These are phyloP conservation scores for Apus apus DNA, from an alignment of 2,113 vertebrate genomes.

Conservation along the genomic window DNA sequence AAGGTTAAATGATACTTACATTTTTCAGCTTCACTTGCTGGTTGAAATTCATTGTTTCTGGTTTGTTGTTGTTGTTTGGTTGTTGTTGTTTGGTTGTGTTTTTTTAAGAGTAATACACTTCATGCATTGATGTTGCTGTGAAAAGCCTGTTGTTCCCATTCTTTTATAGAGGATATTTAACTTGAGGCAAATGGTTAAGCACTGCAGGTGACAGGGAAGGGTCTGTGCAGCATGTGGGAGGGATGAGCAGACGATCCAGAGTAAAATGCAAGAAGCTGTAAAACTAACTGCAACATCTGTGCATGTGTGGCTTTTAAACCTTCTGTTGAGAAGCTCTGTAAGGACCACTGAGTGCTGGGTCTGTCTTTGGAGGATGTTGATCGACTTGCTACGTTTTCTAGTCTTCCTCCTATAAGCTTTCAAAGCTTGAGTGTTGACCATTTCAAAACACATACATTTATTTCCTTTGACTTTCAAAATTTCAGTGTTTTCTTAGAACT, in stretches of 20 bases:
- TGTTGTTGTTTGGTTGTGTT: too few relatives aligned
- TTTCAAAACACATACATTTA: not conserved
- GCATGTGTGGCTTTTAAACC: accelerated
- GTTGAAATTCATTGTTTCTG: not conserved
- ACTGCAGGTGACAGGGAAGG: not conserved
- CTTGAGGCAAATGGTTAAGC: not conserved
- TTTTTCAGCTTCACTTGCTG: not conserved
- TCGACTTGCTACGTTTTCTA: not conserved
- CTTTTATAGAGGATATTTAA: not conserved
- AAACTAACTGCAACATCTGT: not conserved
- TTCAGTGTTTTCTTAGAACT: not conserved
- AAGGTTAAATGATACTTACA: not conserved
- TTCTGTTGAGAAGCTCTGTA: not conserved
- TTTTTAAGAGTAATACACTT: too few relatives aligned
- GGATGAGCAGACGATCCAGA: not conserved
- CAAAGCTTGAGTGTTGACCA: not conserved
- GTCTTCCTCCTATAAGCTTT: not conserved
- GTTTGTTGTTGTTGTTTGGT: too few relatives aligned
- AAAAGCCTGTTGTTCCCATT: not conserved
- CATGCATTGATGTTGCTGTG: not conserved
- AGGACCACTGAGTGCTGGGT: not conserved
- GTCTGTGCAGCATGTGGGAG: too few relatives aligned
- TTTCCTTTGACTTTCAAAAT: not conserved
- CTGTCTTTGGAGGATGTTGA: not conserved
- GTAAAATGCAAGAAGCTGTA: not conserved